phyloP scores from a whole-genome alignment of 1,140 invertebrate species.

The Lasioglossum albipes region DNA sequence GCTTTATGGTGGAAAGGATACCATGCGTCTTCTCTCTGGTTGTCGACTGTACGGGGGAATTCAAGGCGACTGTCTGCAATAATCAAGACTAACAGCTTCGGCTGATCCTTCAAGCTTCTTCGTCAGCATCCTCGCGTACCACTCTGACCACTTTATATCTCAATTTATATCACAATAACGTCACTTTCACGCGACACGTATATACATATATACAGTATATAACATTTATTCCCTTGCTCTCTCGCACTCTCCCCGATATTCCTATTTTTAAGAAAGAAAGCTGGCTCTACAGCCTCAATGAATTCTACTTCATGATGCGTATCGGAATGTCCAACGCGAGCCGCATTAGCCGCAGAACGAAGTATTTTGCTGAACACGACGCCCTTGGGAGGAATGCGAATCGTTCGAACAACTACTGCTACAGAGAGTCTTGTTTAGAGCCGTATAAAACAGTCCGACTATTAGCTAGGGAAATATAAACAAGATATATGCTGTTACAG shows the following conservation, averaged over 20 bases:
- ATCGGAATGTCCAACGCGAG: conserved; percentile 42
- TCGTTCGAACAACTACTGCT: conserved; percentile 49
- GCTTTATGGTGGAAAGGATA: conserved; percentile 51
- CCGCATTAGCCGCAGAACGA: conserved; percentile 39
- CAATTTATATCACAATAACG: conserved; percentile 79
- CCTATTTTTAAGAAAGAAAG: background rate
- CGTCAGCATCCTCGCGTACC: conserved; percentile 64
- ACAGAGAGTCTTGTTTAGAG: conserved; percentile 42
- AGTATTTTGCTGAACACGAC: conserved; percentile 56
- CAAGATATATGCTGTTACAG: conserved; percentile 15
- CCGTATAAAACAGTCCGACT: conserved; percentile 33
- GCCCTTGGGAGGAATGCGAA: conserved; percentile 51
- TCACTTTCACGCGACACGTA: conserved; percentile 70
- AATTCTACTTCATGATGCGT: conserved; percentile 45
- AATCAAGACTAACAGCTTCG: conserved; percentile 79
- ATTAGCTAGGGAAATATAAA: conserved; percentile 55
- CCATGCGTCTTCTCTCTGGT: conserved; percentile 69
- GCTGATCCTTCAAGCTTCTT: conserved; percentile 77
- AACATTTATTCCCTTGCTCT: conserved; percentile 20
- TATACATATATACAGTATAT: conserved; percentile 7
- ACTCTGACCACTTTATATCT: conserved; percentile 73
- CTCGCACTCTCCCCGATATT: background rate
- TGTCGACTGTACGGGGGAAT: conserved; percentile 60
- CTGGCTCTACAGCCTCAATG: conserved; percentile 17
- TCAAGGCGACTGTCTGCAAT: conserved; percentile 72